Evolutionary conservation across 1,140 invertebrate species (phyloP).

Genomic region (Varroa destructor): DNA sequence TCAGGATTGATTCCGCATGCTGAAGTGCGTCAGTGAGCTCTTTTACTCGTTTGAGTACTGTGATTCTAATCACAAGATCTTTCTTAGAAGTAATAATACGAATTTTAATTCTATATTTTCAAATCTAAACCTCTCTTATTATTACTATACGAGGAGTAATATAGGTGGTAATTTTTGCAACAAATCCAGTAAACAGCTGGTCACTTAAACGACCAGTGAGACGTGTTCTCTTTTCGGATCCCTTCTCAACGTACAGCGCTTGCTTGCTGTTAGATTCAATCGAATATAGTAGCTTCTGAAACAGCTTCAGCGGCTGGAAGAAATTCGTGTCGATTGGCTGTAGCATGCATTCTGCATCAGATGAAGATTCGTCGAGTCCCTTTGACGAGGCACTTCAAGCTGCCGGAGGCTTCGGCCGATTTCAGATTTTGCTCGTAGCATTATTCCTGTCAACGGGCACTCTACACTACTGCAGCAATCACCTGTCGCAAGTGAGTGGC

Average conservation of each 20-base stretch:
- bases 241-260: too few species aligned
- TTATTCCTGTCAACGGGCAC: neutral
- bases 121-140: too few species aligned
- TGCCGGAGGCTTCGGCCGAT: conserved; percentile 21
- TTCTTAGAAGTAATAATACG: neutral
- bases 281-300: too few species aligned
- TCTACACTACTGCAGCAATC: conserved; percentile 19
- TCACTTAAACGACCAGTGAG: too few species aligned
- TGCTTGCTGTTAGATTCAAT: too few species aligned
- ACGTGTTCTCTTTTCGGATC: too few species aligned
- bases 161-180: too few species aligned
- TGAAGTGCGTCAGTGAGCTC: conserved; percentile 10
- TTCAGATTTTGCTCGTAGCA: conserved; percentile 10
- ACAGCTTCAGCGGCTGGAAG: too few species aligned
- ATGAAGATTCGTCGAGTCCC: conserved; percentile 7
- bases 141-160: too few species aligned
- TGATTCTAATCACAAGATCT: conserved; percentile 28
- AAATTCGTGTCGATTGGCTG: too few species aligned
- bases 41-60: conserved; percentile 25
- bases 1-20: conserved; percentile 18
- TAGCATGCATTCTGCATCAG: conserved; percentile 24
- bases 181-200: too few species aligned
- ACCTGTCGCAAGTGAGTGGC: conserved; percentile 13
- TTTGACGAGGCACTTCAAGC: conserved; percentile 24
- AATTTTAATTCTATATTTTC: too few species aligned